phyloP scores from a whole-genome alignment of 2,113 vertebrate genomes.

The Paralichthys olivaceus region DNA sequence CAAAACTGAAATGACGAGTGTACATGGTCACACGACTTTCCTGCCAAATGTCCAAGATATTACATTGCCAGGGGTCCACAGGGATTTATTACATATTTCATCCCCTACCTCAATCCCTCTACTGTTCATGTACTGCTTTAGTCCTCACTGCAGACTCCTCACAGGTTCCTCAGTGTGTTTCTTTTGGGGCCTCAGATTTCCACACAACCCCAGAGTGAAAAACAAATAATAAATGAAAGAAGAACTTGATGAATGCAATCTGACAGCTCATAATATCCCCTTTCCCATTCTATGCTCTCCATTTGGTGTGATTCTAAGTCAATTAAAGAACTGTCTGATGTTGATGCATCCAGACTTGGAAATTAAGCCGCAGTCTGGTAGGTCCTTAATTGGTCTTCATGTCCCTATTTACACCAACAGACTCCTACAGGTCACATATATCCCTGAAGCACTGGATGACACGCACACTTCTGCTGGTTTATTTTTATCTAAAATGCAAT shows the following conservation, averaged over 20 bases:
- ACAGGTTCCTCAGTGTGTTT: neutral
- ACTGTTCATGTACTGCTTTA: neutral
- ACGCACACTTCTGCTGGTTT: conserved; percentile 1
- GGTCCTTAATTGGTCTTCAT: conserved; percentile 31
- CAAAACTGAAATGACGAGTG: no score
- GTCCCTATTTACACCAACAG: neutral
- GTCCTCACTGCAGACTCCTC: neutral
- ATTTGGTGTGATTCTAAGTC: conserved; percentile 77
- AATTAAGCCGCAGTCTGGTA: conserved; percentile 60
- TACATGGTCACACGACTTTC: no score
- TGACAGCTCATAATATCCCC: conserved; percentile 79
- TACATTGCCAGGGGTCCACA: neutral
- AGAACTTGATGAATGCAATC: conserved; percentile 72
- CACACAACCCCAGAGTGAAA: conserved; percentile 46
- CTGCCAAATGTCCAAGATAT: no score
- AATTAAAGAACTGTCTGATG: conserved; percentile 81
- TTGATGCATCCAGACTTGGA: conserved; percentile 74
- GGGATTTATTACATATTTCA: neutral
- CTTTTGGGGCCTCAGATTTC: conserved; percentile 46
- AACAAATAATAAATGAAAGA: conserved; percentile 23
- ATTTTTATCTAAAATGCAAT: conserved; percentile 28
- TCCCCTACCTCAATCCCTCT: no score
- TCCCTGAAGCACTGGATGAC: neutral
- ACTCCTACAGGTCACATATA: neutral
- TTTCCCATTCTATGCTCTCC: conserved; percentile 69